phyloP scores from a whole-genome alignment of 2,113 vertebrate species.

The Periophthalmus modestus region DNA sequence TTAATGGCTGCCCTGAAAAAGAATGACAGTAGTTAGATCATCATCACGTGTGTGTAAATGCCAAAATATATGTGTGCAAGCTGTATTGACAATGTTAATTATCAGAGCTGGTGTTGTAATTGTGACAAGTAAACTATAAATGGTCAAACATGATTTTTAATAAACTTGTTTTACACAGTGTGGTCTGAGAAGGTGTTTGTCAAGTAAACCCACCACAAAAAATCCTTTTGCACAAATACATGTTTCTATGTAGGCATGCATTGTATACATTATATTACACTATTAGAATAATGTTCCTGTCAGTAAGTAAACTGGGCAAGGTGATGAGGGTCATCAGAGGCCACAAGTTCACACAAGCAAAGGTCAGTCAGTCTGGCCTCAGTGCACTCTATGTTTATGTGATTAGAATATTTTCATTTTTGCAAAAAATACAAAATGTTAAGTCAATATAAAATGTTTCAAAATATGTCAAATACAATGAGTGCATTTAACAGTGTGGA shows the following conservation, averaged over 20 bases:
- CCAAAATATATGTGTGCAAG: neutral
- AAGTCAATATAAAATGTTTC: neutral
- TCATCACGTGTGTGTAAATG: neutral
- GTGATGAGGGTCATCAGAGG: conserved; percentile 4
- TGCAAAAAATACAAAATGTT: neutral
- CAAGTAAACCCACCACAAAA: neutral
- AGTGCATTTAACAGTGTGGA: neutral
- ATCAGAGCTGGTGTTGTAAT: neutral
- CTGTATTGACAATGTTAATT: neutral
- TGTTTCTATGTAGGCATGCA: neutral
- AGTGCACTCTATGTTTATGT: neutral
- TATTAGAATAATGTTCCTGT: conserved; percentile 4
- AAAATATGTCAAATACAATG: neutral
- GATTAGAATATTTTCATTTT: neutral
- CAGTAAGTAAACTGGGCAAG: conserved; percentile 1
- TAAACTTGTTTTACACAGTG: neutral
- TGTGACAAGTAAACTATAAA: neutral
- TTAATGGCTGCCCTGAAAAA: conserved; percentile 84
- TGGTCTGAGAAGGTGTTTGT: neutral
- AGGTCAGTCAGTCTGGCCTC: neutral
- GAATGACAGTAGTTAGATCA: conserved; percentile 6
- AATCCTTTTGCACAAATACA: conserved; percentile 2
- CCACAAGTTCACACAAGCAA: neutral
- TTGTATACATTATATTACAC: neutral
- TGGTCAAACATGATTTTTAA: no score